Evolutionary conservation across 2,113 vertebrate genomes (phyloP).

Genomic region (Aramus guarauna): DNA sequence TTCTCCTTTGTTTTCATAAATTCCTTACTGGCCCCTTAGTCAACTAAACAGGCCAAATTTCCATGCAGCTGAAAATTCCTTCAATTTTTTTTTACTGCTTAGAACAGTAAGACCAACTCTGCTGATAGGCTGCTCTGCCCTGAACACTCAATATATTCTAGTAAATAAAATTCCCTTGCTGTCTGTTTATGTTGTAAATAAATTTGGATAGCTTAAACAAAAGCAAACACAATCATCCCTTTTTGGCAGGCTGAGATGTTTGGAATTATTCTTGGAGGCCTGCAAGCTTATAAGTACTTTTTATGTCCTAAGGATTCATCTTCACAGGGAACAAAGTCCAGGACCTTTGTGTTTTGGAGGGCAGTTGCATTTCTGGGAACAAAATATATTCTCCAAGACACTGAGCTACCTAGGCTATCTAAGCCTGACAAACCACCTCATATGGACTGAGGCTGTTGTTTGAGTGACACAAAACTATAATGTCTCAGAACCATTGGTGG

Average conservation of each 20-base stretch:
- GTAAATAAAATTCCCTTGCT: neutral
- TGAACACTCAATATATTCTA: neutral
- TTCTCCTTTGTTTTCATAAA: neutral
- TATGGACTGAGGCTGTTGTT: neutral
- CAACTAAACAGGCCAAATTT: neutral
- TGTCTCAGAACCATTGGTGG: neutral
- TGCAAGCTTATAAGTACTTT: constrained; percentile 3
- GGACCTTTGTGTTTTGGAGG: neutral
- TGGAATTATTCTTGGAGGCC: constrained; percentile 12
- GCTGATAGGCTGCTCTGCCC: neutral
- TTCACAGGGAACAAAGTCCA: neutral
- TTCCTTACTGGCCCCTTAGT: too few species aligned
- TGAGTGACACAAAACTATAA: neutral
- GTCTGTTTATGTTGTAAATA: constrained; percentile 18
- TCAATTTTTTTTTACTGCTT: neutral
- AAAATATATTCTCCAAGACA: neutral
- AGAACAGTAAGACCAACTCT: neutral
- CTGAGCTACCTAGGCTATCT: neutral
- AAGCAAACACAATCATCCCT: neutral
- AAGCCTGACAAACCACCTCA: neutral
- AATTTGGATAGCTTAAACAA: neutral
- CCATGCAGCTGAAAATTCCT: neutral
- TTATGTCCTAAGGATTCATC: neutral
- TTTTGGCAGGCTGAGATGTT: constrained; percentile 16
- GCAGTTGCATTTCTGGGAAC: neutral